Evolutionary conservation across 1,140 invertebrate species (phyloP).

Genomic region (Helicoverpa zea): DNA sequence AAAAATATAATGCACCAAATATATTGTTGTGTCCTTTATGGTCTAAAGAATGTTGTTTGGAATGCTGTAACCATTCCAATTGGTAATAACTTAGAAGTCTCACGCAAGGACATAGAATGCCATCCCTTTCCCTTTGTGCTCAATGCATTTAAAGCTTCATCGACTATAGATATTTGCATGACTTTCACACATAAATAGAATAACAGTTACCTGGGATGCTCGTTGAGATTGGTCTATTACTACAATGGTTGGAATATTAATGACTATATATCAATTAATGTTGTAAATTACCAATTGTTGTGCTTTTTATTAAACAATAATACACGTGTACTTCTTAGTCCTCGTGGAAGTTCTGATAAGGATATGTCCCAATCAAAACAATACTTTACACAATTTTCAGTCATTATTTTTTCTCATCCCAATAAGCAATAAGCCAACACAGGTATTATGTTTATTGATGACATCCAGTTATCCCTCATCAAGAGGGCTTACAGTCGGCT

Average conservation of each 20-base stretch:
- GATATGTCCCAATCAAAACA: no score
- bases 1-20: neutral
- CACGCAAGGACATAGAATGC: neutral
- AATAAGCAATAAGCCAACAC: no score
- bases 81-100: neutral
- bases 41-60: neutral
- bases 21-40: neutral
- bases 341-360: no score
- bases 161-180: no score
- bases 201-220: conserved; percentile 37
- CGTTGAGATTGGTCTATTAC: conserved; percentile 25
- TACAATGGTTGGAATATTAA: conserved; percentile 26
- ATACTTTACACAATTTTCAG: no score
- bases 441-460: no score
- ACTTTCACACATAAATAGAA: neutral
- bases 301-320: neutral
- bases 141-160: neutral
- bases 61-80: neutral
- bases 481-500: no score
- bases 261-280: neutral
- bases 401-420: no score
- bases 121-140: conserved; percentile 21
- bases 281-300: neutral
- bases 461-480: no score
- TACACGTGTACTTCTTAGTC: no score